Conservation (phyloP, 53 echinoderm and acorn worm species). For the Paracentrotus lividus region DNA sequence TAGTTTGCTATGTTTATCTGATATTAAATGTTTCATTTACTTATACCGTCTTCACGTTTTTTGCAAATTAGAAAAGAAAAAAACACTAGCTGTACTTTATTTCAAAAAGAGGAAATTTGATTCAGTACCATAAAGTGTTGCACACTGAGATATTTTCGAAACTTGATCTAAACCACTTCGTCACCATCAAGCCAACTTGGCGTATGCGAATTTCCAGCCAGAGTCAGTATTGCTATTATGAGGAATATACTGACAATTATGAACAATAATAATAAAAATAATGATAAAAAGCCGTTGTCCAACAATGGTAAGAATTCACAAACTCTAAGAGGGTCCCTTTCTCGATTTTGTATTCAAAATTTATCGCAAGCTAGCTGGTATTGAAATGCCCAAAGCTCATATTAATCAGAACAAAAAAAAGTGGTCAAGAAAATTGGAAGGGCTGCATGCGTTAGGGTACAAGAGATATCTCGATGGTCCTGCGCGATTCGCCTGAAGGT, state of each 20-base stretch:
- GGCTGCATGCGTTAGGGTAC: conserved; percentile 26
- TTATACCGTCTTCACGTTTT: too few species aligned
- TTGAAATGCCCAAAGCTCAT: conserved; percentile 6
- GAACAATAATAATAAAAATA: neutral
- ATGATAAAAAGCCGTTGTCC: neutral
- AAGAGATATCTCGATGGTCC: conserved; percentile 38
- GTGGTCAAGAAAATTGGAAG: conserved; percentile 55
- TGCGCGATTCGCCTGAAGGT: neutral
- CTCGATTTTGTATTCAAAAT: neutral
- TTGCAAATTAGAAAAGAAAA: too few species aligned
- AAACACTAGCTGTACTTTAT: too few species aligned
- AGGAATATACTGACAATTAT: neutral
- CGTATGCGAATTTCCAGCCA: neutral
- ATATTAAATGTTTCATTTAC: too few species aligned
- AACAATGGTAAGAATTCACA: neutral
- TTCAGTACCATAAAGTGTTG: too few species aligned
- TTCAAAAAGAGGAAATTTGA: too few species aligned
- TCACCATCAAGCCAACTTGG: neutral
- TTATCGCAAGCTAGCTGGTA: conserved; percentile 1
- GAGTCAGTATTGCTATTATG: neutral
- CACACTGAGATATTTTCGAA: neutral
- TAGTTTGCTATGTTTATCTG: too few species aligned
- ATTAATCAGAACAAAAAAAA: neutral
- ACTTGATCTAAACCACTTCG: neutral
- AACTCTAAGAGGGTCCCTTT: neutral